These are phyloP conservation scores for Lamellibrachia luymesi DNA, from an alignment of 1,140 invertebrate species.

Conservation along the genomic window DNA sequence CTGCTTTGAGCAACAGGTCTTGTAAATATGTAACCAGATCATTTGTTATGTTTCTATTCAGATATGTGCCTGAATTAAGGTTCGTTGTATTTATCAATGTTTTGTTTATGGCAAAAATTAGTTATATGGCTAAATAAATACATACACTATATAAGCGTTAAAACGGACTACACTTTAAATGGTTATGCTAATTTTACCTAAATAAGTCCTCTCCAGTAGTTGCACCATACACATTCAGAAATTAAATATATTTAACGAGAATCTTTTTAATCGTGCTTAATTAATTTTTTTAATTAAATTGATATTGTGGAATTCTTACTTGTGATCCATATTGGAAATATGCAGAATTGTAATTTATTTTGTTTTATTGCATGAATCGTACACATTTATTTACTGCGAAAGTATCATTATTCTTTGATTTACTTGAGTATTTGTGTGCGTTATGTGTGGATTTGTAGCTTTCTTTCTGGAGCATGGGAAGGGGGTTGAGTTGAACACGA, in stretches of 20 bases:
- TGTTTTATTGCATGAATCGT: neutral
- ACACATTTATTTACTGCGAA: neutral
- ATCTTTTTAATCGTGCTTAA: neutral
- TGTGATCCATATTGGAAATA: neutral
- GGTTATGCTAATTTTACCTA: neutral
- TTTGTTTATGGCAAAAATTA: neutral
- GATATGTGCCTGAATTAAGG: neutral
- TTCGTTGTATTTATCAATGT: neutral
- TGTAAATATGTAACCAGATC: neutral
- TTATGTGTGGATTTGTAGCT: neutral
- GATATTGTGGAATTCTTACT: neutral
- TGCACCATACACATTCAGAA: neutral
- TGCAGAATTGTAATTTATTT: constrained; percentile 1
- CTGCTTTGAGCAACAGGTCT: neutral
- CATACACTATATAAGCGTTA: neutral
- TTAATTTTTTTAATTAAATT: too few species aligned
- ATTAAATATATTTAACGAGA: neutral
- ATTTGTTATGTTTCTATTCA: neutral
- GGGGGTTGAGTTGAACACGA: neutral
- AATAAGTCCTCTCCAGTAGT: neutral
- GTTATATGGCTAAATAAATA: neutral
- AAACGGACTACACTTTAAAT: neutral
- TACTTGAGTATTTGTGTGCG: neutral
- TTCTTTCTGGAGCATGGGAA: neutral
- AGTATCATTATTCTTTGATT: neutral